Conservation (phyloP, 1,140 invertebrate species). For the Cyclargus thomasi region DNA sequence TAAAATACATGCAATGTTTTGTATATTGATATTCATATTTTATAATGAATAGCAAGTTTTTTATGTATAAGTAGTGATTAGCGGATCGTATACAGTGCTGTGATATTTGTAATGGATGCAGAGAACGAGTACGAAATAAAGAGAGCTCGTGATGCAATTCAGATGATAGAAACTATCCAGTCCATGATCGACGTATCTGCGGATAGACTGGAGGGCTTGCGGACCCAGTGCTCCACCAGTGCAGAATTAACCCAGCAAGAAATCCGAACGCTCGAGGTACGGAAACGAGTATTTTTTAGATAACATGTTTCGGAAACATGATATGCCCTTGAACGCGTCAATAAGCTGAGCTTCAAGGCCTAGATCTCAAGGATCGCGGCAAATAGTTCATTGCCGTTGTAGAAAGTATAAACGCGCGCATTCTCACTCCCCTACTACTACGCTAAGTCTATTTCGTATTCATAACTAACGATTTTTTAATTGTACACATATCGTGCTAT, state of each 20-base stretch:
- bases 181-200: conserved; percentile 97
- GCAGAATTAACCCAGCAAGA: conserved; percentile 95
- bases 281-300: conserved; percentile 22
- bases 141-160: conserved; percentile 79
- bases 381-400: conserved; percentile 57
- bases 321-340: conserved; percentile 59
- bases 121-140: conserved; percentile 76
- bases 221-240: conserved; percentile 93
- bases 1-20: conserved; percentile 73
- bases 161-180: conserved; percentile 79
- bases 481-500: neutral
- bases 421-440: conserved; percentile 35
- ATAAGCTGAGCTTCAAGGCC: conserved; percentile 56
- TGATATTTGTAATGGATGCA: conserved; percentile 76
- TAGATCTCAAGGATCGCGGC: conserved; percentile 52
- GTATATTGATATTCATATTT: conserved; percentile 70
- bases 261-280: conserved; percentile 94
- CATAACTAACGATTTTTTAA: conserved; percentile 14
- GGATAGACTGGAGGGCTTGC: conserved; percentile 90
- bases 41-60: conserved; percentile 73
- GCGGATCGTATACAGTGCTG: conserved; percentile 66
- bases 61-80: conserved; percentile 68
- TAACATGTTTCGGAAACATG: conserved; percentile 36
- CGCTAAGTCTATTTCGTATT: conserved; percentile 29
- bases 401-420: conserved; percentile 45